Conservation (phyloP, 2,797 vertebrate genomes). For the Cheirogaleus major region DNA sequence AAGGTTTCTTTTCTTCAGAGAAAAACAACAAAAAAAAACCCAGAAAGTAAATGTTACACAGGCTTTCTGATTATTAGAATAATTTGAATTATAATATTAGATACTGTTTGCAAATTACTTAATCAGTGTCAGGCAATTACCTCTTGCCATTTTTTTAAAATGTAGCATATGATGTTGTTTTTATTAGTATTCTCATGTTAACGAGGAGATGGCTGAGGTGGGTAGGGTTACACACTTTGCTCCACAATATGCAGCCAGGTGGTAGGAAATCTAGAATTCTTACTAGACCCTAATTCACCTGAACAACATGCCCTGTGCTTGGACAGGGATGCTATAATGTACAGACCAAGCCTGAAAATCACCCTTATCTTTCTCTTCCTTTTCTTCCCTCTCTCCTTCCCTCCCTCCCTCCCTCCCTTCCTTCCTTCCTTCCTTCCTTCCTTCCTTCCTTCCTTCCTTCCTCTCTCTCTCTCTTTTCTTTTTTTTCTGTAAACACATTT, state of each 20-base stretch:
- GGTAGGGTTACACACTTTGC: not conserved
- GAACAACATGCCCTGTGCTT: not conserved
- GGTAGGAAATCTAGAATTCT: not conserved
- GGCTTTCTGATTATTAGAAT: not conserved
- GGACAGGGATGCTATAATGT: not conserved
- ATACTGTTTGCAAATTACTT: not conserved
- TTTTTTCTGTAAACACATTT: not conserved
- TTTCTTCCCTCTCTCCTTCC: too few relatives aligned
- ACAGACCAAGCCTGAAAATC: not conserved
- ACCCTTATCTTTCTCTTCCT: not conserved
- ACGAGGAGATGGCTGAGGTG: not conserved
- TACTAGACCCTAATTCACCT: not conserved
- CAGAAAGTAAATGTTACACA: not conserved
- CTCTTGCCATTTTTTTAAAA: not conserved
- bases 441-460: too few relatives aligned
- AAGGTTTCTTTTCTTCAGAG: not conserved
- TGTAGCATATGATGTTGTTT: not conserved
- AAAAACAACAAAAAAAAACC: not conserved
- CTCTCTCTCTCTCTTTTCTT: rapidly evolving
- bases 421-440: too few relatives aligned
- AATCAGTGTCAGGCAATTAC: not conserved
- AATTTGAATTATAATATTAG: constrained; percentile 12
- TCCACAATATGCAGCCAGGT: not conserved
- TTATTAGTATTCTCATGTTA: not conserved
- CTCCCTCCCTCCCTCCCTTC: too few relatives aligned